phyloP scores from a whole-genome alignment of 2,113 vertebrate species.

The Perccottus glenii region DNA sequence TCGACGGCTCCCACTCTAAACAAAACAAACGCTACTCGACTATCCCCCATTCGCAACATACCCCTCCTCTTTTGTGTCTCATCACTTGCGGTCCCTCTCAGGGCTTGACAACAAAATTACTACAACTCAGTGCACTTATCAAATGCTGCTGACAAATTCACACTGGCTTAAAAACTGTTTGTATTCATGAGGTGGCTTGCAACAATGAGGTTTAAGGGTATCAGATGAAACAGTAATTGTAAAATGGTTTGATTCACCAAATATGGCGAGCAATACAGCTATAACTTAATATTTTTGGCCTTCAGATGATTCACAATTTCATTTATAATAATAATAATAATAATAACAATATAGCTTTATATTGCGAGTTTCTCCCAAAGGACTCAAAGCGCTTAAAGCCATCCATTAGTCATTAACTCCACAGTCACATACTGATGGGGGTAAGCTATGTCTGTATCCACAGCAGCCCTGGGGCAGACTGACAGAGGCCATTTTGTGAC shows the following conservation, averaged over 20 bases:
- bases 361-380: no score
- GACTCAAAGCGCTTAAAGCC: no score
- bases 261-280: neutral
- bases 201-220: constrained; percentile 18
- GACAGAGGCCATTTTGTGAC: no score
- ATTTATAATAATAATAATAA: no score
- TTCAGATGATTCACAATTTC: no score
- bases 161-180: constrained; percentile 28
- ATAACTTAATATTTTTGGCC: no score
- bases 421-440: no score
- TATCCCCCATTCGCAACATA: constrained; percentile 23
- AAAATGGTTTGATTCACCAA: constrained; percentile 11
- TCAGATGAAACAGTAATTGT: constrained; percentile 14
- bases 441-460: no score
- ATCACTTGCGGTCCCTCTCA: constrained; percentile 24
- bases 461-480: no score
- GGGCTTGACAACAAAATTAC: constrained; percentile 41
- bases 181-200: constrained; percentile 24
- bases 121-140: constrained; percentile 42
- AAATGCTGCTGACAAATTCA: constrained; percentile 47
- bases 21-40: constrained; percentile 44
- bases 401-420: no score
- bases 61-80: constrained; percentile 19
- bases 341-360: no score
- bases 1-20: constrained; percentile 54